A percentile compares a stretch with the other conserved stretches of the same genome.
These are phyloP conservation scores for Drosophila crucigera DNA, from an alignment of 2,888 invertebrate genomes.

Conservation along the genomic window DNA sequence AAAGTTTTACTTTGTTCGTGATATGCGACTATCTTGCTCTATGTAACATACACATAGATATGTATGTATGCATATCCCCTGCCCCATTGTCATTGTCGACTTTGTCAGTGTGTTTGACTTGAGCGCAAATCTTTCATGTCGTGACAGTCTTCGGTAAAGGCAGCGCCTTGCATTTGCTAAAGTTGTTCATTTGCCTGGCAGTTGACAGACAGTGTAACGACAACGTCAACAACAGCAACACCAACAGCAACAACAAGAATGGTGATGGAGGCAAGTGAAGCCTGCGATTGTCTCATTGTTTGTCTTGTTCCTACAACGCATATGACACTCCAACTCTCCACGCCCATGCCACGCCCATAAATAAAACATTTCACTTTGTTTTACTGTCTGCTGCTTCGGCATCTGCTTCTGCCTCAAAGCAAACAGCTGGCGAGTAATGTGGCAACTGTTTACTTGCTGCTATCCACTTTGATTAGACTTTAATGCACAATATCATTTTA, in stretches of 20 bases:
- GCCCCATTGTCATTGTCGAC: constrained; percentile 57
- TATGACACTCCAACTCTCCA: constrained; percentile 72
- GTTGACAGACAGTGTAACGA: constrained; percentile 60
- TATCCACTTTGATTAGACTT: constrained; percentile 77
- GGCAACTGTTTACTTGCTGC: constrained; percentile 48
- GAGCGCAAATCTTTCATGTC: constrained; percentile 78
- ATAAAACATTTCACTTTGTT: constrained; percentile 80
- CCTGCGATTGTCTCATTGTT: constrained; percentile 66
- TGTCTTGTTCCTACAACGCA: constrained; percentile 77
- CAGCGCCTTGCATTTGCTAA: constrained; percentile 73
- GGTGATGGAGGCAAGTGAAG: constrained; percentile 16
- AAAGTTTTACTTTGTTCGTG: constrained; percentile 65
- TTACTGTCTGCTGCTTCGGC: constrained; percentile 54
- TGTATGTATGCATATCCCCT: constrained; percentile 6
- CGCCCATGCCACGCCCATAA: constrained; percentile 73
- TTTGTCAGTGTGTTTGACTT: constrained; percentile 78
- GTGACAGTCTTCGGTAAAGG: constrained; percentile 63
- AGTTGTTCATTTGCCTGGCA: constrained; percentile 79
- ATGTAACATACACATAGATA: background rate
- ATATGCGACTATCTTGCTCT: constrained; percentile 26
- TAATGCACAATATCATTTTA: constrained; percentile 74
- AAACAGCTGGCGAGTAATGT: constrained; percentile 33
- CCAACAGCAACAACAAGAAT: constrained; percentile 18
- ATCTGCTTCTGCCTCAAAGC: constrained; percentile 30
- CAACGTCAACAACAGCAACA: constrained; percentile 16